Evolutionary conservation across 2,113 vertebrate species (phyloP), one percentile per base, ranked within the genome.

Genomic region (Zapus hudsonius): DNA sequence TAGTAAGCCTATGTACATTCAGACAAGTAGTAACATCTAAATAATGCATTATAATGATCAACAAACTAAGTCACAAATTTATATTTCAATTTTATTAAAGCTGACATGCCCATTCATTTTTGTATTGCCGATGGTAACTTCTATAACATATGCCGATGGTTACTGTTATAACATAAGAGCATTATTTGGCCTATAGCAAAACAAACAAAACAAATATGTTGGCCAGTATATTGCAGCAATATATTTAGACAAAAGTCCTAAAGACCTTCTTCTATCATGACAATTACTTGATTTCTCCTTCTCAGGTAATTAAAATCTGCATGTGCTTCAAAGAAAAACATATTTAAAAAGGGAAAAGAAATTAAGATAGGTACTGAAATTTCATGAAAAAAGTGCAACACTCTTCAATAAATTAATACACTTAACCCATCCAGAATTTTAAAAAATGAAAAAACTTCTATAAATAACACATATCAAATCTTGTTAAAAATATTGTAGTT

Each of bases 381-480:
- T 86, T 89, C 31, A 75, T 69, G 20, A 59, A 92, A 94, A 17
- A 88, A 91, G 84, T 47, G 89, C 36, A 83, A 79, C 91, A 13
- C 23, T 84, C 72, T 70, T 13, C 66, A 23, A 88, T 86, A 27
- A 92, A 92, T 55, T 17, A 87, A 33, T 27, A 64, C 0, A 70
- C 1, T 42, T 23, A 67, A 86, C 9, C 1, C 13, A 94, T 59
- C 7, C 25, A 74, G 4, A 92, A 92, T 63, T 11, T 29, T n/a
- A 87, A 79, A 29, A 80, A 44, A 90, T 61, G 84, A 79, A n/a
- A 80, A 38, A 87, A 67, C 63, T 47, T 74, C 29, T 79, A 52
- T 85, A 85, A 63, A 19, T 86, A 85, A 73, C 2, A 79, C 40
- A 91, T 4, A 17, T 89, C 25, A 91, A 87, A 82, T 79, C 76